These are phyloP conservation scores for Palythoa caribaeorum DNA, from an alignment of 92 coral and sea anemone genomes.

Conservation along the genomic window DNA sequence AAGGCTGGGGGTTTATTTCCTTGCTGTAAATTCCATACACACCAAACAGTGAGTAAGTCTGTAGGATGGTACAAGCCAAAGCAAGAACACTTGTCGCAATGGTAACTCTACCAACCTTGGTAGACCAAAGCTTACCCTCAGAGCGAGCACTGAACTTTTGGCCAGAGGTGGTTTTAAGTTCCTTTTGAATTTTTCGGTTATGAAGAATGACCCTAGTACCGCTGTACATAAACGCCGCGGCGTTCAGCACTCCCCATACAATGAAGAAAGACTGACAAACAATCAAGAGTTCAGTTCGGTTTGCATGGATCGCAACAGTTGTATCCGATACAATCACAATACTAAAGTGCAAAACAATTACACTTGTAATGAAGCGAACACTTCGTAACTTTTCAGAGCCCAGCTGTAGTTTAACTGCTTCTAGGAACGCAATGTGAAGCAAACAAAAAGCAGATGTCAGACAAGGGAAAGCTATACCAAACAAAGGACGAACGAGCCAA, in stretches of 20 bases:
- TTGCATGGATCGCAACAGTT: conserved; percentile 67
- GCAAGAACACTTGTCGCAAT: conserved; percentile 77
- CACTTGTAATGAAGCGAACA: conserved; percentile 64
- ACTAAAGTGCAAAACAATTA: conserved; percentile 77
- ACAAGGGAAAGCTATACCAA: conserved; percentile 93
- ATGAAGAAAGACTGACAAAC: conserved; percentile 83
- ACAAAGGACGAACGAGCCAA: conserved; percentile 76
- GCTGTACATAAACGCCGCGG: conserved; percentile 75
- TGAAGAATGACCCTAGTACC: conserved; percentile 61
- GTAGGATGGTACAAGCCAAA: conserved; percentile 70
- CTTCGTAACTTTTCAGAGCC: conserved; percentile 66
- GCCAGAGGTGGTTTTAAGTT: neutral
- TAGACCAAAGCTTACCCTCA: conserved; percentile 20
- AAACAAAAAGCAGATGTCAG: conserved; percentile 86
- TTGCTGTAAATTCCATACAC: conserved; percentile 80
- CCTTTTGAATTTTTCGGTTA: conserved; percentile 1
- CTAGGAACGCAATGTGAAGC: conserved; percentile 87
- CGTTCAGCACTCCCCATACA: conserved; percentile 67
- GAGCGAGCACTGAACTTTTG: neutral
- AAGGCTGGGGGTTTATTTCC: conserved; percentile 76
- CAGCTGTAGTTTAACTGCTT: conserved; percentile 73
- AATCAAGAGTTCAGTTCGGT: conserved; percentile 70
- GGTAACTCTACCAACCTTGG: conserved; percentile 73
- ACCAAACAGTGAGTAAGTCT: conserved; percentile 88
- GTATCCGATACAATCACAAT: conserved; percentile 79